Percentiles rank a stretch among this genome's conserved stretches.
Evolutionary conservation across 2,113 vertebrate genomes (phyloP).

Genomic region (Phaethon lepturus): DNA sequence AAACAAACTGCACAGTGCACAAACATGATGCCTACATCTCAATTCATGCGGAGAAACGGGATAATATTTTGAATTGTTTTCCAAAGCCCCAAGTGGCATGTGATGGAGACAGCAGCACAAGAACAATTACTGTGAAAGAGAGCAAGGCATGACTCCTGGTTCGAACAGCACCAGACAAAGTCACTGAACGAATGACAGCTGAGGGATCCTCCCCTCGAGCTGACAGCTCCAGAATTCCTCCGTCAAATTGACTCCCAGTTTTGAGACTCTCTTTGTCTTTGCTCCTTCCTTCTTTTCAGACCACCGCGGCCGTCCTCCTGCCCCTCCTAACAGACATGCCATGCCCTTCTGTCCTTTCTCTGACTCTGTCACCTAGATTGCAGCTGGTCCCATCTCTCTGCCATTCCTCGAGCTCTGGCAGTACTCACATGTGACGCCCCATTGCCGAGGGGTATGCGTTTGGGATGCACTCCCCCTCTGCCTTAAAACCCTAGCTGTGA

Average conservation of each 20-base stretch:
- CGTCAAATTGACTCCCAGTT: accelerated
- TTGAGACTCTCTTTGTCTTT: not conserved
- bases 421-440: not conserved
- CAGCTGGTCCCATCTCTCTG: not conserved
- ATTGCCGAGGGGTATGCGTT: not conserved
- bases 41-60: not conserved
- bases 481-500: not conserved
- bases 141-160: not conserved
- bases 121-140: not conserved
- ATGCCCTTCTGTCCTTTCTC: not conserved
- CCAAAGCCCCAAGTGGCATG: not conserved
- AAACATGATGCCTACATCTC: not conserved
- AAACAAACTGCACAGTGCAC: not conserved
- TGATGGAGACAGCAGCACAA: not conserved
- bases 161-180: not conserved
- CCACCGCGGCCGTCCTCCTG: not conserved
- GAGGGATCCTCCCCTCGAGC: not conserved
- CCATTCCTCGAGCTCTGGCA: accelerated
- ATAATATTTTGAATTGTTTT: not conserved
- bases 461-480: not conserved
- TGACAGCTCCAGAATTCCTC: not conserved
- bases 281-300: not conserved
- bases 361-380: too few species aligned
- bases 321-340: not conserved
- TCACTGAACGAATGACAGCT: not conserved